phyloP scores from a whole-genome alignment of 23 tunicate species.

The Corella eumyota region DNA sequence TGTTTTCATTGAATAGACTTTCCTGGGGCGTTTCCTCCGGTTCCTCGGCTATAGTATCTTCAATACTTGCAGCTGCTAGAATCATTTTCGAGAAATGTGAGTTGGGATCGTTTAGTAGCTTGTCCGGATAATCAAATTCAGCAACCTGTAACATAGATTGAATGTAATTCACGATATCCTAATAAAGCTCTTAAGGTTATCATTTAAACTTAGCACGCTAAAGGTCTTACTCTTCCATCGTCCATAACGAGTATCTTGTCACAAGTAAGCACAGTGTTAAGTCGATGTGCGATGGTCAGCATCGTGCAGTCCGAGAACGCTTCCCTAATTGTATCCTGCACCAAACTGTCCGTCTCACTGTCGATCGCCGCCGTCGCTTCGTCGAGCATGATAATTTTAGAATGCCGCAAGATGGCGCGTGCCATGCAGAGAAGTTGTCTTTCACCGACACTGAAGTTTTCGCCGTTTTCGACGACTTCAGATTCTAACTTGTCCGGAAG shows the following conservation, averaged over 20 bases:
- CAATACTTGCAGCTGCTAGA: constrained; percentile 45
- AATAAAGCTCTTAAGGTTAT: too few relatives aligned
- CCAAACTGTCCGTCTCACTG: constrained; percentile 91
- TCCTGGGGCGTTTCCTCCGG: too few relatives aligned
- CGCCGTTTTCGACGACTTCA: constrained; percentile 94
- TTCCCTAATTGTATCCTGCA: constrained; percentile 89
- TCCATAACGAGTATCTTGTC: constrained; percentile 95
- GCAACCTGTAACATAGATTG: constrained; percentile 41
- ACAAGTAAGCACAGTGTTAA: constrained; percentile 84
- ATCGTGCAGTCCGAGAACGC: constrained; percentile 94
- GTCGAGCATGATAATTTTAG: constrained; percentile 86
- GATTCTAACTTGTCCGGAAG: constrained; percentile 75
- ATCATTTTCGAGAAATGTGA: constrained; percentile 70
- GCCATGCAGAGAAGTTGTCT: constrained; percentile 93
- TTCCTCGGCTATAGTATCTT: constrained; percentile 15
- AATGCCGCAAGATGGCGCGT: constrained; percentile 86
- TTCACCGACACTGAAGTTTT: constrained; percentile 95
- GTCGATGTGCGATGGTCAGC: constrained; percentile 94
- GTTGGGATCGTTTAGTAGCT: constrained; percentile 39
- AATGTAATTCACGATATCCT: too few relatives aligned
- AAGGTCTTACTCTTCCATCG: constrained; percentile 52
- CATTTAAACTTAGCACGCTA: too few relatives aligned
- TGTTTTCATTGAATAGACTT: too few relatives aligned
- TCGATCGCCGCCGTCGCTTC: constrained; percentile 98
- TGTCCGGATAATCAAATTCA: constrained; percentile 57